Base-by-base conservation (phyloP, 2,113 vertebrate genomes). In the Casuarius casuarius region DNA sequence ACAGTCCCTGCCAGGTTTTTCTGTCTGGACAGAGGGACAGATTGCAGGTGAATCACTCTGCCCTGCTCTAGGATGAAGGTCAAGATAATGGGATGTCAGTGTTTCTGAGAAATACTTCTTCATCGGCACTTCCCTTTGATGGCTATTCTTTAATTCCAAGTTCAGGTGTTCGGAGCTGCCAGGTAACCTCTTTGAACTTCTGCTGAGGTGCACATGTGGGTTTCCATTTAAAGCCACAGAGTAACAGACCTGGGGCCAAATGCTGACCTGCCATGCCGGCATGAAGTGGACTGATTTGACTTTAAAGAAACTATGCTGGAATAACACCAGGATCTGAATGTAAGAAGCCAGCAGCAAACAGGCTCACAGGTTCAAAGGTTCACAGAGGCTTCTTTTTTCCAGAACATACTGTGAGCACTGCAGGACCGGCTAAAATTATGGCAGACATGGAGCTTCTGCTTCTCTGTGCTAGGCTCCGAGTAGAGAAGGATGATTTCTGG, bases 51-150 rank as follows among this genome's bases (percentile, higher is more conserved):
- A 97, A 84, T 90, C 91, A 51, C 73, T 91, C 87, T 89, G 87
- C 79, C 86, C 86, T 61, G 73, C 81, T 92, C 92, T 96, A 96
- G 92, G 95, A 96, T 95, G 92, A 97, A 97, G 94, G 97, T 95
- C 92, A 95, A 95, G 94, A 96, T 97, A 96, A 97, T 94, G 93
- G 66, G 96, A 96, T 96, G 92, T 68, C 12, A 0, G 77, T 74
- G 73, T 95, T 95, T 95, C 84, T 84, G 91, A 90, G 89, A 95
- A 97, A 95, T 19, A 54, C 91, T 90, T 71, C 89, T 94, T 95
- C 80, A 92, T 76, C 89, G 89, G 85, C 94, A 33, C 76, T 91
- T 95, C 74, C 75, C 92, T 94, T 96, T 85, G 92, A 91, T 61
- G 88, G 89, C 78, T 81, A 54, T 91, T 90, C 87, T 78, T 83